Evolutionary conservation across 2,113 vertebrate species (phyloP).

Genomic region (Siniperca chuatsi): DNA sequence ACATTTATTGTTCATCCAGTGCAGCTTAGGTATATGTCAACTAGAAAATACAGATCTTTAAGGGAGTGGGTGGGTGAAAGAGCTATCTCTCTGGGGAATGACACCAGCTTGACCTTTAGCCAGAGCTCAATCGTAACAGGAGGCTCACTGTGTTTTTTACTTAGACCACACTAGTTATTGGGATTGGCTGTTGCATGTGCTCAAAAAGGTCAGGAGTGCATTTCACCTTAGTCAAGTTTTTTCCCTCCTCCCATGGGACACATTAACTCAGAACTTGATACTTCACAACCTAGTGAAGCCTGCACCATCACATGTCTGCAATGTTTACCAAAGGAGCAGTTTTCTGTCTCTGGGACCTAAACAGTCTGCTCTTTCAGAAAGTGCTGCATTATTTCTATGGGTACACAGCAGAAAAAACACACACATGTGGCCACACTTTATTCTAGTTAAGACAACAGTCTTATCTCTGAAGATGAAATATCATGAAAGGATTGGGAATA

Average conservation of each 20-base stretch:
- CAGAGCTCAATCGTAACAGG: slow-evolving; percentile 40
- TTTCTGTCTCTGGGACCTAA: slow-evolving; percentile 31
- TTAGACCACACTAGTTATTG: slow-evolving; percentile 13
- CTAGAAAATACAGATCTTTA: background rate
- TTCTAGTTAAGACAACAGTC: background rate
- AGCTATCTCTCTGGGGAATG: slow-evolving; percentile 32
- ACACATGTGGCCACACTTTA: background rate
- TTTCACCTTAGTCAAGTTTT: slow-evolving; percentile 27
- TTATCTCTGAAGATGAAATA: slow-evolving; percentile 15
- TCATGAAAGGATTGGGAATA: slow-evolving; percentile 6
- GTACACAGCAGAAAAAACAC: background rate
- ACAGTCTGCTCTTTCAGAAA: slow-evolving; percentile 22
- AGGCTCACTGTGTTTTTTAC: slow-evolving; percentile 15
- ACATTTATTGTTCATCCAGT: slow-evolving; percentile 15
- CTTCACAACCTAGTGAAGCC: slow-evolving; percentile 56
- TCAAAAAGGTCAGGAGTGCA: slow-evolving; percentile 50
- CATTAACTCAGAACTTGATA: slow-evolving; percentile 68
- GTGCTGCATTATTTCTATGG: slow-evolving; percentile 5
- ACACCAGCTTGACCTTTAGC: slow-evolving; percentile 62
- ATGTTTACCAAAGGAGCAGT: slow-evolving; percentile 65
- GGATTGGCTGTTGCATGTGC: slow-evolving; percentile 16
- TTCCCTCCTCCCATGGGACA: slow-evolving; percentile 41
- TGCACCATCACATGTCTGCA: slow-evolving; percentile 37
- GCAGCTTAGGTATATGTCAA: slow-evolving; percentile 7
- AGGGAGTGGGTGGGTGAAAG: slow-evolving; percentile 26